A percentile compares a stretch with the other conserved stretches of the same genome.
Evolutionary conservation across 2,797 vertebrate genomes (phyloP).

Genomic region (Centroberyx gerrardi): DNA sequence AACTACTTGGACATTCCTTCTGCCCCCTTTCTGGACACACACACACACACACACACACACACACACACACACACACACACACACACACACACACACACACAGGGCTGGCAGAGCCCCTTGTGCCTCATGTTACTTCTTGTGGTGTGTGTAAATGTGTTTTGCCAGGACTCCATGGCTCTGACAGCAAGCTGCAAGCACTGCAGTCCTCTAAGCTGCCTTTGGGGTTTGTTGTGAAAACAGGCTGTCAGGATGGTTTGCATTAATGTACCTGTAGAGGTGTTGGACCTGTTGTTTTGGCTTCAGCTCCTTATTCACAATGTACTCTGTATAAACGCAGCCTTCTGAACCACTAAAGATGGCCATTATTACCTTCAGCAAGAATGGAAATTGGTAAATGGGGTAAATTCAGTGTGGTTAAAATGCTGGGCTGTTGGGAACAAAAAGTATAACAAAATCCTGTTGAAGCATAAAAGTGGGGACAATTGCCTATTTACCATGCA

Average conservation of each 20-base stretch:
- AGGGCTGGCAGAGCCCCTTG: neutral
- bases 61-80: slow-evolving; percentile 1
- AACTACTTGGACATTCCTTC: too few species aligned
- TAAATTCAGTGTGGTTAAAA: neutral
- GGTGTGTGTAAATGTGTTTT: slow-evolving; percentile 1
- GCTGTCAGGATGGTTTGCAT: neutral
- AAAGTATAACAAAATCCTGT: neutral
- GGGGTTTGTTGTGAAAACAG: neutral
- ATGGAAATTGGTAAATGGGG: neutral
- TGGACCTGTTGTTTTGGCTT: neutral
- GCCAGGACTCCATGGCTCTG: slow-evolving; percentile 7
- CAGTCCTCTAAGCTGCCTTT: slow-evolving; percentile 2
- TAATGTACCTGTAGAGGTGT: neutral
- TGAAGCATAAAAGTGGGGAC: neutral
- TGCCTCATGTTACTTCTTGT: slow-evolving; percentile 8
- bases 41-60: slow-evolving; percentile 6
- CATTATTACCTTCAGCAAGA: neutral
- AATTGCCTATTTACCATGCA: neutral
- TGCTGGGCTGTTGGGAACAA: too few species aligned
- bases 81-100: neutral
- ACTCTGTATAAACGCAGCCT: neutral
- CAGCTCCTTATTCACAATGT: neutral
- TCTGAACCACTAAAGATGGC: neutral
- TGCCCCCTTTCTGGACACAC: too few species aligned
- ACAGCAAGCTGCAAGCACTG: neutral